Conservation (phyloP, 2,113 vertebrate species). For the Clarias batrachus region DNA sequence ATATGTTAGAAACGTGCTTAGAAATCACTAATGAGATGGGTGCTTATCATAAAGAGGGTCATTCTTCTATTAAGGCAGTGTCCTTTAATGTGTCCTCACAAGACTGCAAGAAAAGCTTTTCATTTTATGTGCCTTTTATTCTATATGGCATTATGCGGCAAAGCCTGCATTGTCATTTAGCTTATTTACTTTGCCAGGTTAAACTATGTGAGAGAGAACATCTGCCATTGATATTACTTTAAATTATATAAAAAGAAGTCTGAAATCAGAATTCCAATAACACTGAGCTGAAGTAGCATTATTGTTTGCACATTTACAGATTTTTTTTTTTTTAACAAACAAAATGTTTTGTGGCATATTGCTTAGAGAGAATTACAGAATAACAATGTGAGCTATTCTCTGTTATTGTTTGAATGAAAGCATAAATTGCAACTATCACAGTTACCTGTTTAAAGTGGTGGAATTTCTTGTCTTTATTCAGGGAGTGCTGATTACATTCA, state of each 20-base stretch:
- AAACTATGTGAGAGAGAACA: slow-evolving; percentile 7
- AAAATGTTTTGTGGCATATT: neutral
- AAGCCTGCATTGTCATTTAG: slow-evolving; percentile 19
- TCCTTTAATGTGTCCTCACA: slow-evolving; percentile 23
- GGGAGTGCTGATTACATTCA: neutral
- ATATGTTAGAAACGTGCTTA: slow-evolving; percentile 34
- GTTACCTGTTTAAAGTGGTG: neutral
- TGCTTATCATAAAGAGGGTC: slow-evolving; percentile 27
- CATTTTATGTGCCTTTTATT: neutral
- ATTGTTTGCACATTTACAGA: neutral
- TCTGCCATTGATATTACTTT: neutral
- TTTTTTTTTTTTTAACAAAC: no score
- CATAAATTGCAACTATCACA: neutral
- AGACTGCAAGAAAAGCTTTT: neutral
- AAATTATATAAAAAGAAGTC: slow-evolving; percentile 28
- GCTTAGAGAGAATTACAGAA: neutral
- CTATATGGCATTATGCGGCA: neutral
- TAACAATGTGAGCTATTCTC: neutral
- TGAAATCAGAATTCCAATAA: slow-evolving; percentile 5
- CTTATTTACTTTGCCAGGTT: slow-evolving; percentile 10
- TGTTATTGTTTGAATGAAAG: neutral
- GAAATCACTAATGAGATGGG: slow-evolving; percentile 27
- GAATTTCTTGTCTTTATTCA: slow-evolving; percentile 1
- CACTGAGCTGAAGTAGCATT: neutral
- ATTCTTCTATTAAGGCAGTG: slow-evolving; percentile 4